Base-by-base conservation (phyloP, 2,113 vertebrate species). In the Psittacus erithacus region DNA sequence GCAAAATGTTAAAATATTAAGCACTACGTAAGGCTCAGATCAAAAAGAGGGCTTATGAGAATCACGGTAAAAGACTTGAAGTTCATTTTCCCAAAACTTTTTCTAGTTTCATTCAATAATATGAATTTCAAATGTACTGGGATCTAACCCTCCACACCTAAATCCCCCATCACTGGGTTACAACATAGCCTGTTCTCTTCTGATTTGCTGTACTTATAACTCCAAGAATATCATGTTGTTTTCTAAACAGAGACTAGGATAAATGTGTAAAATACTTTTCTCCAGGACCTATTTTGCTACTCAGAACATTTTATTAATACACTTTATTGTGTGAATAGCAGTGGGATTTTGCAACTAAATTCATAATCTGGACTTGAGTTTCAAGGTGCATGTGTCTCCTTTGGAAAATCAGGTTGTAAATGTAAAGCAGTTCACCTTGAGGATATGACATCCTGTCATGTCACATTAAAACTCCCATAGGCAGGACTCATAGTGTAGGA, bases 1-100 rank as follows among this genome's bases (percentile, higher is more conserved):
- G 55, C 8, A n/a, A 57, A n/a, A 57, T 85, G 82, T 90, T 92
- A 69, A 94, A 95, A 95, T 93, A 82, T 87, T 92, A 89, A 95
- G 93, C 28, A 59, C 76, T 73, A 90, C 44, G 80, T 85, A 91
- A 88, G 70, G 15, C 46, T 90, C 50, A 47, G 47, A 87, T 84
- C 35, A 88, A 73, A 87, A 52, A 88, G 38, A 87, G 7, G 39
- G 7, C 15, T 87, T 90, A 57, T 33, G 17, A 87, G 49, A 85
- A 90, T 77, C 85, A 44, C 24, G 52, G 22, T 50, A 69, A 80
- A 92, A 92, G 12, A 50, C 35, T 64, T 57, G 12, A 75, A 79
- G 44, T 67, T 79, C 33, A 18, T 71, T 65, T 31, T 65, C n/a
- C 17, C 20, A 52, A 73, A 67, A 47, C 3, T 64, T 71, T 59